Evolutionary conservation across 2,888 invertebrate species (phyloP).

Genomic region (Phyllotreta cruciferae): DNA sequence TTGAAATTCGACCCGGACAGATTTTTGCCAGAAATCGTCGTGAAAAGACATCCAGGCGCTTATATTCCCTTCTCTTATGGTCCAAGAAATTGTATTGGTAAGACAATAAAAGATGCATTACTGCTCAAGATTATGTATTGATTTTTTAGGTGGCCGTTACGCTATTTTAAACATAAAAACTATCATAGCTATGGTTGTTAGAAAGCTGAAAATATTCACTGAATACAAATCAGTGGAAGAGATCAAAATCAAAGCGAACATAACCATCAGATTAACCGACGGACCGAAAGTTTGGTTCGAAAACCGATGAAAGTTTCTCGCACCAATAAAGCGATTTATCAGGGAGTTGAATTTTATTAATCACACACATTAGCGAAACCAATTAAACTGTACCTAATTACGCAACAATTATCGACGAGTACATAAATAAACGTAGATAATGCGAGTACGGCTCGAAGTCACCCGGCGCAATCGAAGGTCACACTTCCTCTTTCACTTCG

Average conservation of each 20-base stretch:
- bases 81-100: slow-evolving; percentile 64
- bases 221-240: slow-evolving; percentile 46
- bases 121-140: not conserved
- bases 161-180: slow-evolving; percentile 61
- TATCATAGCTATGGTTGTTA: slow-evolving; percentile 54
- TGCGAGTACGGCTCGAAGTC: no score
- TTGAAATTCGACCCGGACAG: slow-evolving; percentile 66
- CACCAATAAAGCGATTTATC: not conserved
- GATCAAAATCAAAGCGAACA: slow-evolving; percentile 42
- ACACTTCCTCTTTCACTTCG: no score
- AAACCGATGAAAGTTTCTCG: slow-evolving; percentile 6
- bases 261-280: slow-evolving; percentile 43
- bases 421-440: no score
- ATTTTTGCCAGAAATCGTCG: slow-evolving; percentile 63
- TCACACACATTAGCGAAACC: no score
- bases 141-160: slow-evolving; percentile 45
- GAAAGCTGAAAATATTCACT: slow-evolving; percentile 53
- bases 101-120: slow-evolving; percentile 34
- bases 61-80: slow-evolving; percentile 63
- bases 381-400: no score
- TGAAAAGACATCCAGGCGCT: slow-evolving; percentile 60
- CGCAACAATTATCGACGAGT: no score
- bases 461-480: no score
- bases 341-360: not conserved
- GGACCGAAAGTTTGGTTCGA: slow-evolving; percentile 41